Evolutionary conservation across 2,888 invertebrate species (phyloP).

Genomic region (Tridacna crocea): DNA sequence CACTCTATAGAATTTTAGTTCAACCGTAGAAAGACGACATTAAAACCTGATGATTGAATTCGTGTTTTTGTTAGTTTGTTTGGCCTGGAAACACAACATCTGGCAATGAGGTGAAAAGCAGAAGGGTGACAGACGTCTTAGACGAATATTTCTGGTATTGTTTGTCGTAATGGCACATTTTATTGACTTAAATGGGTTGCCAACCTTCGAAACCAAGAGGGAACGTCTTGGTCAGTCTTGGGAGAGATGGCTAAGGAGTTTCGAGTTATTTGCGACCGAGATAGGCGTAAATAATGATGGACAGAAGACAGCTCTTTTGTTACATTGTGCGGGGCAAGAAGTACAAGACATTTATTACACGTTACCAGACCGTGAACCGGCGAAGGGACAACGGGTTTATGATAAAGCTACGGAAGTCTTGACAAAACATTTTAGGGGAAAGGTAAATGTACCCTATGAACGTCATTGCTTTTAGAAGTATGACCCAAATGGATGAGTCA

Average conservation of each 20-base stretch:
- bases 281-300: conserved; percentile 5
- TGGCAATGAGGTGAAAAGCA: no score
- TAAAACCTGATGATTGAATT: no score
- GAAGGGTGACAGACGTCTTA: no score
- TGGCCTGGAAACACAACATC: no score
- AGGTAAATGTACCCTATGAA: conserved; percentile 19
- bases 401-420: not conserved
- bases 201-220: not conserved
- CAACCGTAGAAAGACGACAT: no score
- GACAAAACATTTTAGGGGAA: conserved; percentile 16
- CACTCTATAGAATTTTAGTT: no score
- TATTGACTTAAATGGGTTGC: not conserved
- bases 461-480: conserved; percentile 7
- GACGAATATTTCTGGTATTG: no score
- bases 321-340: conserved; percentile 23
- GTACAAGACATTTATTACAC: conserved; percentile 26
- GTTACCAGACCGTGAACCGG: not conserved
- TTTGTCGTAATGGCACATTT: not conserved
- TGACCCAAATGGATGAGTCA: conserved; percentile 25
- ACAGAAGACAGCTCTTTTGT: conserved; percentile 19
- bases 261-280: conserved; percentile 6
- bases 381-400: not conserved
- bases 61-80: no score
- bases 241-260: conserved; percentile 19
- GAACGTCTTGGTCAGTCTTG: not conserved